These are phyloP conservation scores for Gambelia wislizenii DNA, from an alignment of 2,797 vertebrate genomes.

Conservation along the genomic window DNA sequence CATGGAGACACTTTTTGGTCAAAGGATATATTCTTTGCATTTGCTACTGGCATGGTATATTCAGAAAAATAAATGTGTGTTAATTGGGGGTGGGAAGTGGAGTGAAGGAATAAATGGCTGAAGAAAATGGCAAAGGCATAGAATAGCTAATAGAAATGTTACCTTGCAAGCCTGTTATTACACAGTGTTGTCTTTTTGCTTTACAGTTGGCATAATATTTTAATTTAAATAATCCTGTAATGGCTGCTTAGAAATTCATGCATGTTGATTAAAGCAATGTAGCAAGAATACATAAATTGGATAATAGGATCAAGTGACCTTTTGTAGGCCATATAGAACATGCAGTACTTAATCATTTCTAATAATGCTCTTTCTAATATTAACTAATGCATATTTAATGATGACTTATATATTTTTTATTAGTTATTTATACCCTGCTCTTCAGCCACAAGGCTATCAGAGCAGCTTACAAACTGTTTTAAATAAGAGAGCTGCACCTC, in stretches of 20 bases:
- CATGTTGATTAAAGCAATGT: not conserved
- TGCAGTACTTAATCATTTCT: not conserved
- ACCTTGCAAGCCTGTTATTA: not conserved
- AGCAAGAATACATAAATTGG: not conserved
- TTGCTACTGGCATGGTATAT: not conserved
- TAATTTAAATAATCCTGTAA: not conserved
- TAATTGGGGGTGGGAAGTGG: not conserved
- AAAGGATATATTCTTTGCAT: not conserved
- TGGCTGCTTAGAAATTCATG: not conserved
- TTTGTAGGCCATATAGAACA: constrained; percentile 2
- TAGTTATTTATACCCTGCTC: no score
- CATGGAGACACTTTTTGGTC: not conserved
- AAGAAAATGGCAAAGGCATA: not conserved
- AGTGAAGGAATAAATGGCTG: not conserved
- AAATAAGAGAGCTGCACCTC: constrained; percentile 12
- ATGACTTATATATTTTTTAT: constrained; percentile 27
- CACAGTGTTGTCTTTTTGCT: not conserved
- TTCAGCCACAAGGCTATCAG: no score
- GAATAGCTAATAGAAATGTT: not conserved
- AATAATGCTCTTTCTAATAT: not conserved
- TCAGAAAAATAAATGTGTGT: no score
- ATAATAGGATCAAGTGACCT: not conserved
- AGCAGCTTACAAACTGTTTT: no score
- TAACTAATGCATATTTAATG: constrained; percentile 28
- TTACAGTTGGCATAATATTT: not conserved